phyloP scores from a whole-genome alignment of 2,888 invertebrate species.

The Latrodectus hesperus region DNA sequence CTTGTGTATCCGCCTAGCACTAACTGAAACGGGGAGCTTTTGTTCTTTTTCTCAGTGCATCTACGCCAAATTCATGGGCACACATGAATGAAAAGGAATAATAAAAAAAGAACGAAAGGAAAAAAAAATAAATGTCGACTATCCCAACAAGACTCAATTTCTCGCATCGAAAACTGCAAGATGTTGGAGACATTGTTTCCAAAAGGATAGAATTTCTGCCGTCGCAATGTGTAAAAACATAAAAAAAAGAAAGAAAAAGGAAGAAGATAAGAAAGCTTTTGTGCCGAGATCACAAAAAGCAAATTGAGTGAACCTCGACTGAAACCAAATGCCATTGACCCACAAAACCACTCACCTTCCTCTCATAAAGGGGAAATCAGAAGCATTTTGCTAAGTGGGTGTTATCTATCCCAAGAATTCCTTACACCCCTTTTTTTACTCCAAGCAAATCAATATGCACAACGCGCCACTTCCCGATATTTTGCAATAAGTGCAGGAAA shows the following conservation, averaged over 20 bases:
- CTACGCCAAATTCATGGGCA: no score
- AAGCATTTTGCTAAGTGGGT: no score
- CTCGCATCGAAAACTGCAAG: background rate
- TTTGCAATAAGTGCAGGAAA: no score
- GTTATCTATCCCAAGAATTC: no score
- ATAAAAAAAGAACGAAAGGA: background rate
- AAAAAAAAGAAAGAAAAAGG: no score
- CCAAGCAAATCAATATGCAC: no score
- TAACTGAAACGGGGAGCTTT: no score
- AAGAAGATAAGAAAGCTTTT: no score
- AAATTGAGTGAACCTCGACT: background rate
- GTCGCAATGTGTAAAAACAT: no score
- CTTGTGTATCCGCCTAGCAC: background rate
- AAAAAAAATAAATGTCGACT: background rate
- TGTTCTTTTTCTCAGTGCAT: background rate
- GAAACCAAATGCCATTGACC: background rate
- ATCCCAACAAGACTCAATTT: background rate
- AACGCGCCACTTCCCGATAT: no score
- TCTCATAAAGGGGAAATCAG: no score
- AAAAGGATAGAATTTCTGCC: background rate
- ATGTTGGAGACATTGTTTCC: background rate
- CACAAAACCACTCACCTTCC: background rate
- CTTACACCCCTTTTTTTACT: no score
- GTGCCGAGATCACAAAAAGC: background rate
- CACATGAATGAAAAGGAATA: background rate